phyloP scores from a whole-genome alignment of 2,888 invertebrate species.

The Griposia aprilina region DNA sequence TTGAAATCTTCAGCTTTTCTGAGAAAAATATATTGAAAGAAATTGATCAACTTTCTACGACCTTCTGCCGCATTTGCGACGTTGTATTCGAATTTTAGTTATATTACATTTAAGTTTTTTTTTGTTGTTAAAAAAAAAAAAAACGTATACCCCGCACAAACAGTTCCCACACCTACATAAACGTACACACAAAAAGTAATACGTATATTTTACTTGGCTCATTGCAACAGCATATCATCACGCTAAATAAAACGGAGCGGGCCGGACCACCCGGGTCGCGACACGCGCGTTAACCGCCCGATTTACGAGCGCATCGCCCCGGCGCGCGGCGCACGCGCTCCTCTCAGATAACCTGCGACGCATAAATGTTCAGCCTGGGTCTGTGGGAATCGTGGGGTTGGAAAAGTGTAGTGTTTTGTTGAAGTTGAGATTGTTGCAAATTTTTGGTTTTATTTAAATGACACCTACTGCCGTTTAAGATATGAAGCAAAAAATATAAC shows the following conservation, averaged over 20 bases:
- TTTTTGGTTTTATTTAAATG: neutral
- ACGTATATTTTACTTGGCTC: slow-evolving; percentile 49
- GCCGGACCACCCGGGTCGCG: slow-evolving; percentile 81
- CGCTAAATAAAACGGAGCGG: slow-evolving; percentile 72
- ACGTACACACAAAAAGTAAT: slow-evolving; percentile 23
- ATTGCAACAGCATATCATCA: slow-evolving; percentile 64
- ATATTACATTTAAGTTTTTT: too few relatives aligned
- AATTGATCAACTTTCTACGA: neutral
- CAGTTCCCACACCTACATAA: slow-evolving; percentile 47
- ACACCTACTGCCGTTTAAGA: neutral
- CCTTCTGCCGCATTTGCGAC: neutral
- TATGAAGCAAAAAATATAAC: neutral
- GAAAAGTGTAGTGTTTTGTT: neutral
- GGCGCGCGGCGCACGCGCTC: slow-evolving; percentile 68
- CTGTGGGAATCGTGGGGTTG: slow-evolving; percentile 51
- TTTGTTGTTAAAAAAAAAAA: neutral
- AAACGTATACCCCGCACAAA: neutral
- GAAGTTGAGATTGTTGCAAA: neutral
- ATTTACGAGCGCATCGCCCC: slow-evolving; percentile 78
- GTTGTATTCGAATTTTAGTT: neutral
- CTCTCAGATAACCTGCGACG: slow-evolving; percentile 61
- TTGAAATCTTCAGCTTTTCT: neutral
- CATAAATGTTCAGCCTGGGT: slow-evolving; percentile 51
- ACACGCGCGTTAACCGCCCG: slow-evolving; percentile 77
- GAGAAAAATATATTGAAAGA: neutral